phyloP scores from a whole-genome alignment of 2,113 vertebrate species.

The Acanthochromis polyacanthus region DNA sequence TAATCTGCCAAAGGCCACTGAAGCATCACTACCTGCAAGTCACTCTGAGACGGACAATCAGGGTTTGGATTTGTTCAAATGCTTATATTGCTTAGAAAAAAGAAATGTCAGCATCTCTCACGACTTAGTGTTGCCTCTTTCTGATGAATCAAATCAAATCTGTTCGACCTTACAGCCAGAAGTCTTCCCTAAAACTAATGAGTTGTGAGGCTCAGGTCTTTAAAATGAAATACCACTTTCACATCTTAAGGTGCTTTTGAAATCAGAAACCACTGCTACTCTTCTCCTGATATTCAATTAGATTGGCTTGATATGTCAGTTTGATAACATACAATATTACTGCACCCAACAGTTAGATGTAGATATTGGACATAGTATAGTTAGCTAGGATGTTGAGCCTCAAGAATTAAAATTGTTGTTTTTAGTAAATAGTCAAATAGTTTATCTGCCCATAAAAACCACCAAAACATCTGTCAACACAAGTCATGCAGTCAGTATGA shows the following conservation, averaged over 20 bases:
- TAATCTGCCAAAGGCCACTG: constrained; percentile 69
- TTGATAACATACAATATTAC: no score
- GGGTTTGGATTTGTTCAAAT: constrained; percentile 51
- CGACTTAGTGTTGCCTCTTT: neutral
- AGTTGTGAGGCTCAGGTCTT: constrained; percentile 21
- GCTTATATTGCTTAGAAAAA: constrained; percentile 70
- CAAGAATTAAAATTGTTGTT: neutral
- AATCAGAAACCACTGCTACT: constrained; percentile 1
- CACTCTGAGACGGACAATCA: constrained; percentile 43
- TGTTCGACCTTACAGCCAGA: neutral
- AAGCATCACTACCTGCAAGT: constrained; percentile 32
- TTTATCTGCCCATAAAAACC: neutral
- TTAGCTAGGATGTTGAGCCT: no score
- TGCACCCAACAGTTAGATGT: no score
- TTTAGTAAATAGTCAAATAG: neutral
- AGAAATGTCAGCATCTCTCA: constrained; percentile 4
- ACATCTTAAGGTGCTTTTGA: constrained; percentile 32
- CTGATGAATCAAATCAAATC: neutral
- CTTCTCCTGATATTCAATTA: constrained; percentile 1
- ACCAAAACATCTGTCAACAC: neutral
- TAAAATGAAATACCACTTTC: constrained; percentile 37
- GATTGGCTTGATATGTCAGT: neutral
- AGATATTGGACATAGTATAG: no score
- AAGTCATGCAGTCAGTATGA: neutral
- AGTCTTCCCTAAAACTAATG: neutral